Evolutionary conservation across 2,113 vertebrate genomes (phyloP).

Genomic region (Numida meleagris): DNA sequence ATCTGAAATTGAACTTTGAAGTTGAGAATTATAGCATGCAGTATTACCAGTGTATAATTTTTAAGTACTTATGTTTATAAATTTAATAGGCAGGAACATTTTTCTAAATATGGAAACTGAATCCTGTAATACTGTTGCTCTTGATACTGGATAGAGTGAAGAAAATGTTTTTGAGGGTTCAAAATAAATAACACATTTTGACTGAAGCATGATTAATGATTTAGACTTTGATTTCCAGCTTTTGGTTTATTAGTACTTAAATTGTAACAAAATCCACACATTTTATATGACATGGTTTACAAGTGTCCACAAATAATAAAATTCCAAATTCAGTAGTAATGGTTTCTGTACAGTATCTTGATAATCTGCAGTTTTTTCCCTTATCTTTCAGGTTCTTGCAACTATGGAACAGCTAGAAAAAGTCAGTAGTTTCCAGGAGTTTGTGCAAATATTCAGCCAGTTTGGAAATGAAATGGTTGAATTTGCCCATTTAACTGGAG

Average conservation of each 20-base stretch:
- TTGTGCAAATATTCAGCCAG: slow-evolving; percentile 99
- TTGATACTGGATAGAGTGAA: background rate
- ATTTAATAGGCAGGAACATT: background rate
- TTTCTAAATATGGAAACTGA: background rate
- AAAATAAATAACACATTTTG: background rate
- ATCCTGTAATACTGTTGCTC: background rate
- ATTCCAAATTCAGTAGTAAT: background rate
- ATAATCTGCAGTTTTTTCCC: background rate
- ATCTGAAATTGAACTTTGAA: background rate
- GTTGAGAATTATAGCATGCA: background rate
- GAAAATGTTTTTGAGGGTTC: background rate
- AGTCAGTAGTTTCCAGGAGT: slow-evolving; percentile 97
- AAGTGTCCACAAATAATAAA: background rate
- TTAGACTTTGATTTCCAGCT: background rate
- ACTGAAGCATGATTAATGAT: background rate
- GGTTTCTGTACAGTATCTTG: background rate
- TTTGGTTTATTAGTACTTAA: background rate
- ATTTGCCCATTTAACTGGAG: slow-evolving; percentile 98
- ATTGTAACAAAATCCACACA: background rate
- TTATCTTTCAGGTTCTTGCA: slow-evolving; percentile 87
- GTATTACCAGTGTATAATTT: background rate
- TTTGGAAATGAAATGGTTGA: slow-evolving; percentile 99
- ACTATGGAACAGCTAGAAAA: slow-evolving; percentile 95
- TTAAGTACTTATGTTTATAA: background rate
- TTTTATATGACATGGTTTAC: background rate